phyloP scores from a whole-genome alignment of 2,113 vertebrate genomes.

The Bos taurus region ARS-UCD2.0 NC_037336.1:86743001-86743500 shows the following conservation, averaged over 20 bases:
- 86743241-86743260: not conserved
- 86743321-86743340: not conserved
- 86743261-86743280: conserved; percentile 17
- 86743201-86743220: not conserved
- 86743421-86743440: not conserved
- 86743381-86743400: not conserved
- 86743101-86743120: not conserved
- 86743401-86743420: not conserved
- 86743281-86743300: not conserved
- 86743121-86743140: not conserved
- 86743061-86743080: not conserved
- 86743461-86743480: not conserved
- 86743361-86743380: not conserved
- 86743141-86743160: not conserved
- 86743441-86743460: not conserved
- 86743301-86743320: not conserved
- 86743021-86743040: not conserved
- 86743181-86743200: not conserved
- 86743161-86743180: not conserved
- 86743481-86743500: not conserved
- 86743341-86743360: not conserved
- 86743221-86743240: not conserved
- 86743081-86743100: not conserved
- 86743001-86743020: not conserved
- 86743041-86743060: not conserved